Conservation (phyloP, 2,797 vertebrate genomes). For the Sebastes matsubarae region DNA sequence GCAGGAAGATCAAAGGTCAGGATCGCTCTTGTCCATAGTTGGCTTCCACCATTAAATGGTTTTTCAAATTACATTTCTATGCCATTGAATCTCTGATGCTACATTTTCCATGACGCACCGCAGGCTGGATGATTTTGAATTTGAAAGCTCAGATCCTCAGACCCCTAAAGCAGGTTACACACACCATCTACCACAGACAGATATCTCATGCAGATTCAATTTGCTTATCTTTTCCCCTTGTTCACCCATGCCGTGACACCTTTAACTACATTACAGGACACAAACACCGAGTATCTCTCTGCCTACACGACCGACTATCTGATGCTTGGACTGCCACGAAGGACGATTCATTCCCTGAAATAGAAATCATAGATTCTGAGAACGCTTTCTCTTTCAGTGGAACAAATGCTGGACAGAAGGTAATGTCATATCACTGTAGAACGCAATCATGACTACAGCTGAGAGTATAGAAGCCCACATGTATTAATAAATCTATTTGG, state of each 20-base stretch:
- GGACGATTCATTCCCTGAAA: neutral
- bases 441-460: neutral
- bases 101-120: constrained; percentile 22
- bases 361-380: constrained; percentile 9
- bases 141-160: constrained; percentile 18
- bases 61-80: constrained; percentile 51
- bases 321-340: neutral
- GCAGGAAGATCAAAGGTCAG: constrained; percentile 68
- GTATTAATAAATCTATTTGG: neutral
- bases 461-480: neutral
- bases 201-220: constrained; percentile 22
- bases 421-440: neutral
- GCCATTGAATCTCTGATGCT: constrained; percentile 24
- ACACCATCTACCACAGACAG: neutral
- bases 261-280: constrained; percentile 42
- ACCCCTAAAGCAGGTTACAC: constrained; percentile 38
- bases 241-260: constrained; percentile 22
- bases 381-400: constrained; percentile 23
- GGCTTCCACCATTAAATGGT: constrained; percentile 43
- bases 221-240: constrained; percentile 11
- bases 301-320: constrained; percentile 1
- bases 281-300: neutral
- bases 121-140: constrained; percentile 48
- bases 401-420: constrained; percentile 18
- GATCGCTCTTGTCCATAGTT: constrained; percentile 33